These are phyloP conservation scores for Datnioides undecimradiatus DNA, from an alignment of 2,113 vertebrate species.

Conservation along the genomic window DNA sequence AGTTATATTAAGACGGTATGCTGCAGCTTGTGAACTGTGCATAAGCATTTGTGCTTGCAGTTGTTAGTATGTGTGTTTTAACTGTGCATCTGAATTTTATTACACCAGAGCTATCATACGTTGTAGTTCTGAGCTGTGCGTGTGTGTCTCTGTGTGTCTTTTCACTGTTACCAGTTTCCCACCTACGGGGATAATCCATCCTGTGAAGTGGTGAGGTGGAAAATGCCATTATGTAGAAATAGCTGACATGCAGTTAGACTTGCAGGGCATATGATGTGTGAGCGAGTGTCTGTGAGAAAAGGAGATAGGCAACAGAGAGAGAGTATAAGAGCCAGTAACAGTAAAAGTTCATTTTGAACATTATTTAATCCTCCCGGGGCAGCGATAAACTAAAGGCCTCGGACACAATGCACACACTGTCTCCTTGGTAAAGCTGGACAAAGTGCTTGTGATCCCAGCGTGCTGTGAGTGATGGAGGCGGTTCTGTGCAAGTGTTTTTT, in stretches of 20 bases:
- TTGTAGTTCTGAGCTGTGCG: constrained; percentile 27
- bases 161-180: constrained; percentile 72
- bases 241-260: constrained; percentile 74
- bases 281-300: constrained; percentile 17
- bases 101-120: constrained; percentile 37
- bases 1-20: constrained; percentile 24
- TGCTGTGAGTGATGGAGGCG: constrained; percentile 31
- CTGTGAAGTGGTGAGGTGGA: constrained; percentile 79
- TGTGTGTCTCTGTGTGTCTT: constrained; percentile 20
- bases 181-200: constrained; percentile 80
- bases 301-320: constrained; percentile 56
- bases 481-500: constrained; percentile 17
- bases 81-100: constrained; percentile 35
- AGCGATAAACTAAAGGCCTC: constrained; percentile 58
- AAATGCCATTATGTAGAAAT: constrained; percentile 80
- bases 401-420: constrained; percentile 21
- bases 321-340: constrained; percentile 48
- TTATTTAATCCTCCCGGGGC: constrained; percentile 72
- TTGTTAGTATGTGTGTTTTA: constrained; percentile 41
- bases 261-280: constrained; percentile 54
- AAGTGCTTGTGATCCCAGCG: constrained; percentile 29
- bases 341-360: constrained; percentile 65
- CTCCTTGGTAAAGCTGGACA: neutral
- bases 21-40: constrained; percentile 15
- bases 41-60: constrained; percentile 1